Base-by-base conservation (phyloP, 2,113 vertebrate species). In the Saccopteryx leptura region DNA sequence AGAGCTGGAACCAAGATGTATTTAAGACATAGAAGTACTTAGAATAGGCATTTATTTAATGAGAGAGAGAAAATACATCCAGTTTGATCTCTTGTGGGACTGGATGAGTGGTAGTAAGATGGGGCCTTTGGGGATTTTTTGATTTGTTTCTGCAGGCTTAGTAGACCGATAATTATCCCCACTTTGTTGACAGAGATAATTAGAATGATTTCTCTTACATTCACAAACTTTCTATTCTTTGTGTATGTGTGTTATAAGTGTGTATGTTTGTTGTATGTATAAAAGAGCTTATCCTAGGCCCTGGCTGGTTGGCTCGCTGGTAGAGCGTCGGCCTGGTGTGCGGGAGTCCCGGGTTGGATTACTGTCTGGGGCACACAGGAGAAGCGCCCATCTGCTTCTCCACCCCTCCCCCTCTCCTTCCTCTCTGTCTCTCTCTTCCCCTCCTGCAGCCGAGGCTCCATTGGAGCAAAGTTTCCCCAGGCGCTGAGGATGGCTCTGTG, bases 1-100 rank as follows among this genome's bases (percentile, higher is more conserved):
- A 46, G 68, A 31, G 24, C 28, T 69, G 46, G 33, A 83, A 26
- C 54, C 10, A 14, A 81, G 52, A 56, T 56, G 4, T 23, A 63
- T 63, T 89, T 60, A 72, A 63, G 14, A 86, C 56, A 66, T 63
- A 8, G 50, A 75, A 21, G 9, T 12, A n/a, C 21, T 75, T 68
- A 93, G 21, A 39, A 88, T 71, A 81, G 28, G 9, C 80, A 5
- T n/a, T 85, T 89, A 75, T 46, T 81, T 89, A 78, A 82, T 89
- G 50, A 72, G 31, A 48, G 4, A 75, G 19, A 74, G 28, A n/a
- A 88, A 72, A 1, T 75, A 11, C 26, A 71, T 79, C 66, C 15
- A 54, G 31, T 88, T 84, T 93, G 69, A 39, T 39, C 1, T 93
- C 14, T 86, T 60, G 7, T 90, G 31, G 74, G 79, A 58, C 26